Conservation (phyloP, 2,797 vertebrate species). For the Pteronotus mesoamericanus region DNA sequence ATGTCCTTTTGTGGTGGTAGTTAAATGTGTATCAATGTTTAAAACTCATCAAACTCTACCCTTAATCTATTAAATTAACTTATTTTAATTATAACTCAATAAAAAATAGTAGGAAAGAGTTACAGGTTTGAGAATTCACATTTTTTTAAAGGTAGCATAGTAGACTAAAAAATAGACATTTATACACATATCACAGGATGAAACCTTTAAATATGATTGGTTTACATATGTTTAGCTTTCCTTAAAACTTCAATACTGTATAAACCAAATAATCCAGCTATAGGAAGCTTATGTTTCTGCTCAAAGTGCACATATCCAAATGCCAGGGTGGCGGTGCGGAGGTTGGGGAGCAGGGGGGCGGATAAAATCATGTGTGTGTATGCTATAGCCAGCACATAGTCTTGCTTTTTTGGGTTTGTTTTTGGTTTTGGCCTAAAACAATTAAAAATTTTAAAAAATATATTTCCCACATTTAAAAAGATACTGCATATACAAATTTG, state of each 20-base stretch:
- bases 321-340: no score
- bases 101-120: not conserved
- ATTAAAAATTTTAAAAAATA: not conserved
- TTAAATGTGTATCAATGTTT: not conserved
- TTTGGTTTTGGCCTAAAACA: not conserved
- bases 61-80: not conserved
- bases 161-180: not conserved
- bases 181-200: not conserved
- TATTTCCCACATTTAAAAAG: not conserved
- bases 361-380: accelerated
- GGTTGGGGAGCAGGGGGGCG: no score
- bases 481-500: not conserved
- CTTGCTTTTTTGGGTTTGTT: not conserved
- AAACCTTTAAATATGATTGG: not conserved
- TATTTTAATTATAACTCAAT: not conserved
- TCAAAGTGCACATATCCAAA: not conserved
- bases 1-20: not conserved
- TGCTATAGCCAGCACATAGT: accelerated
- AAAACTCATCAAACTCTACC: not conserved
- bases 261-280: not conserved
- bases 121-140: not conserved
- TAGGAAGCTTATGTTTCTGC: not conserved
- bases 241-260: not conserved
- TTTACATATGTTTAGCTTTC: not conserved
- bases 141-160: not conserved